Evolutionary conservation across 2,113 vertebrate species (phyloP).

Genomic region (Copsychus sechellarum): DNA sequence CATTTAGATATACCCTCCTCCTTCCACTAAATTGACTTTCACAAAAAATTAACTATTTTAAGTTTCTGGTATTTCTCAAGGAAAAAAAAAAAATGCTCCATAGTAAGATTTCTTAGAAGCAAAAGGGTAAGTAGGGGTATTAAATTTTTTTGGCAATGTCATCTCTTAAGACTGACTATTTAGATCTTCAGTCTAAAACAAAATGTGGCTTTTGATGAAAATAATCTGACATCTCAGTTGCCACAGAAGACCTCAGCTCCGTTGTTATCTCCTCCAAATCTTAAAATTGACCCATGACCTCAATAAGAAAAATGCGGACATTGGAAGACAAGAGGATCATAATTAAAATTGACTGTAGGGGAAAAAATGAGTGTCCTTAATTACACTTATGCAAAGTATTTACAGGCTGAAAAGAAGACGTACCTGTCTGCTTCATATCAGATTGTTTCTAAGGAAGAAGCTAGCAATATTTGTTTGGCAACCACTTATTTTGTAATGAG

Average conservation of each 20-base stretch:
- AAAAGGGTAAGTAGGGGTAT: neutral
- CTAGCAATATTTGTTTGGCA: constrained; percentile 61
- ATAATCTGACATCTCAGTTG: neutral
- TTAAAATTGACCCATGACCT: neutral
- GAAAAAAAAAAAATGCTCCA: neutral
- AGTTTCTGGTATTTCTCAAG: neutral
- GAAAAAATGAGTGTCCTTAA: neutral
- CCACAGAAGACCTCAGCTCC: neutral
- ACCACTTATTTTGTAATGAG: constrained; percentile 64
- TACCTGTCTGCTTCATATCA: constrained; percentile 47
- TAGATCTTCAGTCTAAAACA: neutral
- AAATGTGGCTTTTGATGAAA: neutral
- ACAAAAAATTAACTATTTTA: neutral
- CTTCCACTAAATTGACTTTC: neutral
- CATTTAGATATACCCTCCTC: neutral
- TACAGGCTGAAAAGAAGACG: constrained; percentile 12
- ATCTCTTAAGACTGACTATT: neutral
- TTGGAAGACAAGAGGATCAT: neutral
- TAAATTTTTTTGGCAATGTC: neutral
- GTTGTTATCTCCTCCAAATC: neutral
- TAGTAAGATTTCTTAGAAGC: neutral
- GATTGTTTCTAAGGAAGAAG: constrained; percentile 56
- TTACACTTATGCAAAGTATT: constrained; percentile 52
- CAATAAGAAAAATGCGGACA: neutral
- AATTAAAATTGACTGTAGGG: neutral